These are phyloP conservation scores for Gephyroberyx darwinii DNA, from an alignment of 2,797 vertebrate species.

Conservation along the genomic window DNA sequence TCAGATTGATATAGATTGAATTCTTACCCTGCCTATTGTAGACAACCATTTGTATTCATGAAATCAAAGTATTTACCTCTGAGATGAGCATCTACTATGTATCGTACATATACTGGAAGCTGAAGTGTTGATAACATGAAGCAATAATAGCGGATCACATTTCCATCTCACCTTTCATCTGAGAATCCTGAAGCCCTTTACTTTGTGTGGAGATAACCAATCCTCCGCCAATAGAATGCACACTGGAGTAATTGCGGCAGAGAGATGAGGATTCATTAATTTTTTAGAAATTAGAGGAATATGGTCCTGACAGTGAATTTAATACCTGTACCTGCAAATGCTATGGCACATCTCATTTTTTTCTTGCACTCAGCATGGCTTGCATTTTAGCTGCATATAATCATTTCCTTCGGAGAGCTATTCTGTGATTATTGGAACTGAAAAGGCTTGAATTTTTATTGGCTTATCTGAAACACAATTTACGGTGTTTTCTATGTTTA, in stretches of 20 bases:
- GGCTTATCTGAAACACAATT: conserved; percentile 36
- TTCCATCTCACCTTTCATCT: conserved; percentile 81
- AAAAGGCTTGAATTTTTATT: conserved; percentile 47
- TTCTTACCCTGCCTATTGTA: conserved; percentile 72
- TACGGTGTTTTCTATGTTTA: conserved; percentile 17
- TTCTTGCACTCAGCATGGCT: conserved; percentile 39
- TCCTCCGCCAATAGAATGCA: conserved; percentile 63
- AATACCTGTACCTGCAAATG: conserved; percentile 64
- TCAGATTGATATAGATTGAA: conserved; percentile 78
- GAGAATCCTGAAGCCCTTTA: conserved; percentile 74
- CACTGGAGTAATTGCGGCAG: conserved; percentile 62
- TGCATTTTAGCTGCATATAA: conserved; percentile 59
- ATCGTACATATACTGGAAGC: conserved; percentile 68
- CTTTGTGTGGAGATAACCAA: conserved; percentile 73
- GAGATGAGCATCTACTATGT: conserved; percentile 78
- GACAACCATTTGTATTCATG: conserved; percentile 79
- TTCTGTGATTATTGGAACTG: conserved; percentile 43
- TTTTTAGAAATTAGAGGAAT: conserved; percentile 69
- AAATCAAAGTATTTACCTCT: conserved; percentile 79
- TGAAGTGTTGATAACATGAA: conserved; percentile 77
- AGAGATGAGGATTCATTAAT: conserved; percentile 67
- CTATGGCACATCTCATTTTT: conserved; percentile 34
- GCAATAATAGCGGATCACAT: conserved; percentile 75
- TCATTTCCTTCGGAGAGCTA: conserved; percentile 52
- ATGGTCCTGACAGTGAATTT: conserved; percentile 64